Percentiles rank a stretch among this genome's conserved stretches.
These are phyloP conservation scores for Notechis scutatus DNA, from an alignment of 2,113 vertebrate species.

Conservation along the genomic window DNA sequence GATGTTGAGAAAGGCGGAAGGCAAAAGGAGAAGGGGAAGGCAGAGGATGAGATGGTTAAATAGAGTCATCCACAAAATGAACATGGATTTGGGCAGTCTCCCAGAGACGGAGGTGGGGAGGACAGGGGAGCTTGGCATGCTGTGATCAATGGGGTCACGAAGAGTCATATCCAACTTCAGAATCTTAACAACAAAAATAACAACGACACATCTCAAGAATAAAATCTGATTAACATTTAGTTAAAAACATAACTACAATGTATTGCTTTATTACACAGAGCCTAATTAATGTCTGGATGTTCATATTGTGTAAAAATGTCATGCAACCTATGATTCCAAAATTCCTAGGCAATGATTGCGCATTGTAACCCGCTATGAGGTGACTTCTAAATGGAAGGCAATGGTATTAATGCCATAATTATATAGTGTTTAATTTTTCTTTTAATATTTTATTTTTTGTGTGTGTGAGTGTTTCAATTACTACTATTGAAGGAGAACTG, in stretches of 20 bases:
- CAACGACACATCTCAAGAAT: no score
- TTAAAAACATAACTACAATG: background rate
- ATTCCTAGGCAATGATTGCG: background rate
- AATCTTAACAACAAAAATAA: no score
- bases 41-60: no score
- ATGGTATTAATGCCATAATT: background rate
- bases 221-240: background rate
- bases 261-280: background rate
- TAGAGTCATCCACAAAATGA: no score
- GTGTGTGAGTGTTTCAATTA: background rate
- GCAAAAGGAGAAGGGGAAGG: no score
- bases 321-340: background rate
- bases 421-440: background rate
- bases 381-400: background rate
- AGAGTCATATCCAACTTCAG: no score
- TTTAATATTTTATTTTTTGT: background rate
- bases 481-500: background rate
- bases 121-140: no score
- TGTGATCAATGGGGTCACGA: no score
- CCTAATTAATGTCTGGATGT: background rate
- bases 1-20: no score
- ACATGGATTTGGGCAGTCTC: no score
- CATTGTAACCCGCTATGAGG: background rate
- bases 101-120: no score
- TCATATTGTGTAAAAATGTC: background rate